Conservation (phyloP, 2,113 vertebrate genomes). For the Ursus arctos region DNA sequence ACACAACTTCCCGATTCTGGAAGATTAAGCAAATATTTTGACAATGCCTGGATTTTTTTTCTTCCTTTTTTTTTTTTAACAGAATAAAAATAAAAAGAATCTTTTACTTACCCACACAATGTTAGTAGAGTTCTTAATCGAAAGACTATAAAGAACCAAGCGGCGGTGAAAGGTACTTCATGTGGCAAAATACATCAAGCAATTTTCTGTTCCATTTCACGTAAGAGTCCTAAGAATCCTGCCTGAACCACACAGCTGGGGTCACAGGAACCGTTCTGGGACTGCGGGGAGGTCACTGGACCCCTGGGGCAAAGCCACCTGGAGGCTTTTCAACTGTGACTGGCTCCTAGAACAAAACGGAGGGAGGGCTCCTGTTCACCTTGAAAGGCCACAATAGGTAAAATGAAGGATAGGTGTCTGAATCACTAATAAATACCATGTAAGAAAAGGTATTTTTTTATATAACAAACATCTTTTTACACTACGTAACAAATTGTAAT, state of each 20-base stretch:
- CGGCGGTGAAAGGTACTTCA: slow-evolving; percentile 79
- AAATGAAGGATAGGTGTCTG: background rate
- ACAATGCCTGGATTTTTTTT: slow-evolving; percentile 82
- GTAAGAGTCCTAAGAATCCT: background rate
- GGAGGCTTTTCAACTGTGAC: background rate
- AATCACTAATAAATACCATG: background rate
- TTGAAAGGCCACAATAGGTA: background rate
- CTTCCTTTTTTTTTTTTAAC: slow-evolving; percentile 61
- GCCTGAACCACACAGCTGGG: background rate
- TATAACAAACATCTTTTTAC: background rate
- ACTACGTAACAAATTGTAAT: background rate
- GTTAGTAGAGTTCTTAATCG: slow-evolving; percentile 83
- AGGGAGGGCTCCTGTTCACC: background rate
- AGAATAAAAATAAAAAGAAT: slow-evolving; percentile 80
- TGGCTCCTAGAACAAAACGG: background rate
- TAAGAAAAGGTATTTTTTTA: background rate
- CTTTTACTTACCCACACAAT: slow-evolving; percentile 83
- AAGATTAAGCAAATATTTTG: slow-evolving; percentile 91
- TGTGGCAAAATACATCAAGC: slow-evolving; percentile 82
- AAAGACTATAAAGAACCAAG: slow-evolving; percentile 80
- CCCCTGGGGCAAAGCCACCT: background rate
- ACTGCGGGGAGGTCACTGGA: background rate
- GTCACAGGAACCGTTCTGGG: background rate
- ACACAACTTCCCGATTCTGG: slow-evolving; percentile 85
- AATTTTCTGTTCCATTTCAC: slow-evolving; percentile 77